A percentile compares a stretch with the other conserved stretches of the same genome.
These are phyloP conservation scores for Panopea generosa DNA, from an alignment of 2,888 invertebrate genomes.

Conservation along the genomic window DNA sequence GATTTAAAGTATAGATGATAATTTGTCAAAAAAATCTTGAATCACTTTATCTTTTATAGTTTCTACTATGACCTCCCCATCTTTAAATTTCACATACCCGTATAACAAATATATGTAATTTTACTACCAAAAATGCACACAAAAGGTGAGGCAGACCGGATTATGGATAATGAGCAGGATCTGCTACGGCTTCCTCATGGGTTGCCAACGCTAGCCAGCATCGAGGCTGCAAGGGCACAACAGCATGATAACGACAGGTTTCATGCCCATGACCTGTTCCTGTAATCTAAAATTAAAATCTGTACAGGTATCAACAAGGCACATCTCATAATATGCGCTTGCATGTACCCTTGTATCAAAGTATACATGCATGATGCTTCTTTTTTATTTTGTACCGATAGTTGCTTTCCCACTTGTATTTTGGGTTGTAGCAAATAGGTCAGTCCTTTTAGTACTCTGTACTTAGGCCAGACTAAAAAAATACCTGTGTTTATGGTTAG, in stretches of 20 bases:
- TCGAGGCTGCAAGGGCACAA: conserved; percentile 41
- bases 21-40: no score
- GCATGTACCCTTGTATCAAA: background rate
- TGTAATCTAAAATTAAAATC: no score
- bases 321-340: background rate
- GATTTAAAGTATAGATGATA: no score
- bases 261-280: conserved; percentile 34
- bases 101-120: no score
- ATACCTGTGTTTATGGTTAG: no score
- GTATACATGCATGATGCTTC: background rate
- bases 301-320: background rate
- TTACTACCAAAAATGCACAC: no score
- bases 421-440: no score
- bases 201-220: conserved; percentile 86
- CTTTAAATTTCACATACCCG: no score
- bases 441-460: no score
- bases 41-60: background rate
- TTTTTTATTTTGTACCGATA: background rate
- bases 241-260: conserved; percentile 20
- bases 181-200: conserved; percentile 91
- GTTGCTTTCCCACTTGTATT: background rate
- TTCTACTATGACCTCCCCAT: no score
- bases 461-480: no score
- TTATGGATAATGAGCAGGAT: conserved; percentile 91
- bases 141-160: conserved; percentile 91